A percentile compares a stretch with the other conserved stretches of the same genome.
These are phyloP conservation scores for Eudyptes chrysolophus DNA, from an alignment of 2,113 vertebrate genomes.

Conservation along the genomic window DNA sequence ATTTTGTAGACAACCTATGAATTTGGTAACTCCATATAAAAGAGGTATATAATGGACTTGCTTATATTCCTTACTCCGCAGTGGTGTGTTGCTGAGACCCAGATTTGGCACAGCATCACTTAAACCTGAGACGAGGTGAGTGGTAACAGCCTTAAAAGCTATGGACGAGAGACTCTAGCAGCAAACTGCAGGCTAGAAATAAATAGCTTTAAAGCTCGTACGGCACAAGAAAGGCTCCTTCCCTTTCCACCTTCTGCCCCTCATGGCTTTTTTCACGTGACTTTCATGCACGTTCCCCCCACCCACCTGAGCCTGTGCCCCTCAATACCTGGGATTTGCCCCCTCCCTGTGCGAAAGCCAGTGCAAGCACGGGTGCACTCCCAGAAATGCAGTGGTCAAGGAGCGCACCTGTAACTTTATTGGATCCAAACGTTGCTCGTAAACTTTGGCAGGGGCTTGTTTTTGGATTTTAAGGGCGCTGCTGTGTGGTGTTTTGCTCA, in stretches of 20 bases:
- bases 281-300: neutral
- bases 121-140: neutral
- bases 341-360: neutral
- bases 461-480: neutral
- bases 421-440: neutral
- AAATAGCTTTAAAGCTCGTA: neutral
- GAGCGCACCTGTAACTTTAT: neutral
- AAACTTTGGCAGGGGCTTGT: neutral
- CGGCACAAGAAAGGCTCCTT: neutral
- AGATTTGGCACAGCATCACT: neutral
- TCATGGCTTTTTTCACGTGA: neutral
- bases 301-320: neutral
- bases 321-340: neutral
- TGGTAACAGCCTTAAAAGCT: neutral
- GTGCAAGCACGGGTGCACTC: fast-evolving
- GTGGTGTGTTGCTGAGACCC: neutral
- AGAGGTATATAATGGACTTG: neutral
- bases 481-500: neutral
- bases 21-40: neutral
- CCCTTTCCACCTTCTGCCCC: neutral
- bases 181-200: neutral
- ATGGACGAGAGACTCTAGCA: neutral
- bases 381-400: neutral
- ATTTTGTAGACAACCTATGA: neutral
- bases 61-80: neutral